Evolutionary conservation across 2,888 invertebrate genomes (phyloP).

Genomic region (Zootermopsis nevadensis): DNA sequence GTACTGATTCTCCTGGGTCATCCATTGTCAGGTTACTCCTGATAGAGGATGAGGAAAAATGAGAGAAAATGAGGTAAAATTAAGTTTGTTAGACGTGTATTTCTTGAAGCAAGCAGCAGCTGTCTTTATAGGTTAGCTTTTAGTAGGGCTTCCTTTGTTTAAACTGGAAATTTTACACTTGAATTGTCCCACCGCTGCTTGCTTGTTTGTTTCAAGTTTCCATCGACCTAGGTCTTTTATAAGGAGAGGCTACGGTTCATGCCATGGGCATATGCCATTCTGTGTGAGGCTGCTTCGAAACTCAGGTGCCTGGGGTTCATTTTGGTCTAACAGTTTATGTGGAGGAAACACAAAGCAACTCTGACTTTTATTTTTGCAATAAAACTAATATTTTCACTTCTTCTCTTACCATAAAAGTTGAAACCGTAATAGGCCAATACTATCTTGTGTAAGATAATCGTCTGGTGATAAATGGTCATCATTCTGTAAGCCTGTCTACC

Average conservation of each 20-base stretch:
- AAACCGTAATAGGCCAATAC: too few relatives aligned
- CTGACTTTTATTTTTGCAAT: neutral
- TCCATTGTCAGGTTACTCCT: neutral
- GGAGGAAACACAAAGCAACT: neutral
- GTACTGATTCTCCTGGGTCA: neutral
- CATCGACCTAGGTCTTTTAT: conserved; percentile 7
- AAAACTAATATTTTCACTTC: neutral
- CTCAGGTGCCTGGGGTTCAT: neutral
- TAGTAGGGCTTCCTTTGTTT: conserved; percentile 36
- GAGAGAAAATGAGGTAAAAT: conserved; percentile 33
- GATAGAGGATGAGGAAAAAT: neutral
- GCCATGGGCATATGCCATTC: neutral
- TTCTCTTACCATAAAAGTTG: neutral
- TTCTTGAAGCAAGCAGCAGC: conserved; percentile 39
- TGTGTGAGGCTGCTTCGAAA: neutral
- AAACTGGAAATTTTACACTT: conserved; percentile 43
- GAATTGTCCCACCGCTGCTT: conserved; percentile 22
- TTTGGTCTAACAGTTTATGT: too few relatives aligned
- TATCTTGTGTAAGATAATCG: too few relatives aligned
- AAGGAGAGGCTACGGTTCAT: conserved; percentile 2
- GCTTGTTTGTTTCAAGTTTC: conserved; percentile 28
- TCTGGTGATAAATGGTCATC: too few relatives aligned
- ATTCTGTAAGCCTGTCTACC: too few relatives aligned
- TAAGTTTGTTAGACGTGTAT: conserved; percentile 38
- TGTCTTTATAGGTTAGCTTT: conserved; percentile 40